Base-by-base conservation (phyloP, 2,113 vertebrate species). In the Catagonus wagneri region DNA sequence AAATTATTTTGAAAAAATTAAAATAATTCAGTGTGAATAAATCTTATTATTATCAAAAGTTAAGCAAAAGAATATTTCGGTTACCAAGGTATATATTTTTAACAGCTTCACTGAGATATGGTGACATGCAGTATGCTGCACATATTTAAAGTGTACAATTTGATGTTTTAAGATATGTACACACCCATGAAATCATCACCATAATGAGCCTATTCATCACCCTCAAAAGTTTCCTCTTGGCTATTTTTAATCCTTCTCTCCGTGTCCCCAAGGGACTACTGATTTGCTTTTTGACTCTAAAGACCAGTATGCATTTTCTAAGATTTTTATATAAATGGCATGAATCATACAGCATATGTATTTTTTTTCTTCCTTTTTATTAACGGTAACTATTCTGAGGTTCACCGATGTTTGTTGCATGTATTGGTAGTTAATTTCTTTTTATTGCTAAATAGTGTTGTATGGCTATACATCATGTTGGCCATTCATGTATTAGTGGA, bases 1-100 rank as follows among this genome's bases (percentile, higher is more conserved):
- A 93, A 89, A 61, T 75, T 71, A 80, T 79, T 91, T 95, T 86
- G 50, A 52, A 84, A 88, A 90, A 87, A 72, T 93, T 89, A 93
- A 95, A 91, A 85, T 58, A 91, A 94, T 76, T 89, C 68, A 93
- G 56, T 89, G 19, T 65, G 36, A 91, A 85, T 96, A 96, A 96
- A 92, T 96, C 86, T 89, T 96, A 89, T 96, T 20, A 96, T 60
- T 88, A 76, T 96, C 90, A 98, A 98, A 98, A 96, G 94, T 97
- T 90, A 96, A 96, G 58, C 96, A 93, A 96, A 97, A 54, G 83
- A 94, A 84, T 97, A 95, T 95, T 98, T 84, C 32, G 89, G 50
- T 81, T 88, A 90, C 96, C 61, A 74, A 36, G 7, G 0, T n/a
- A 16, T 92, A 84, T 65, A 44, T 92, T 81, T 50, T 39, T 66